Base-by-base conservation (phyloP, 2,888 invertebrate species). In the Drosophila borborema region DNA sequence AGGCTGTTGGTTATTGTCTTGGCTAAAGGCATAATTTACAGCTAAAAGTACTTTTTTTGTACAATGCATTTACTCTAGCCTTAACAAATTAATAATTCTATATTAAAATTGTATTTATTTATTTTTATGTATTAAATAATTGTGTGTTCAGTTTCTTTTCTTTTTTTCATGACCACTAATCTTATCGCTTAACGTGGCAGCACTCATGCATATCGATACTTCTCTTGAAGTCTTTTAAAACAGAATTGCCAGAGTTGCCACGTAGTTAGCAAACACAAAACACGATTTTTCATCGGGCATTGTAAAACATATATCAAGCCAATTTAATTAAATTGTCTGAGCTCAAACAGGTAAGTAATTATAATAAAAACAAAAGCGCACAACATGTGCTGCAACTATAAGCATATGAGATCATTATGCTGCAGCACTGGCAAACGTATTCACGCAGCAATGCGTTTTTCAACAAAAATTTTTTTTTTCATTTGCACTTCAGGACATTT, bases 261-360 rank as follows among this genome's bases (percentile, higher is more conserved):
- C 58, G 38, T 51, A 18, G 12, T 53, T 55, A 0, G 31, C 14
- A 20, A 20, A 64, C 43, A 63, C 10, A 76, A 69, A 69, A 76
- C 77, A 77, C 63, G 40, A 80, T 64, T 76, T 80, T 77, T 41
- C 28, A 76, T 34, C 34, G 62, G 10, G 54, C 77, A 55, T 64
- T 71, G 49, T 36, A 51, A 20, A 64, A 53, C 38, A 53, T 23
- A 60, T 64, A 48, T 55, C 23, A n/a, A 41, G 46, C 48, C 45
- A 53, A 53, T 54, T 61, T 56, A 46, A 64, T 69, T 80, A 12
- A 51, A 68, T 53, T 49, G 41, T 40, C 49, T 34, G 18, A 20
- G 49, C 31, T 46, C 2, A 38, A 63, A 34, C 20, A 65, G 62
- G 80, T 60, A 80, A 70, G 77, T 77, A 53, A 53, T 45, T 51